Conservation (phyloP, 2,797 vertebrate species). For the Sciaenops ocellatus region DNA sequence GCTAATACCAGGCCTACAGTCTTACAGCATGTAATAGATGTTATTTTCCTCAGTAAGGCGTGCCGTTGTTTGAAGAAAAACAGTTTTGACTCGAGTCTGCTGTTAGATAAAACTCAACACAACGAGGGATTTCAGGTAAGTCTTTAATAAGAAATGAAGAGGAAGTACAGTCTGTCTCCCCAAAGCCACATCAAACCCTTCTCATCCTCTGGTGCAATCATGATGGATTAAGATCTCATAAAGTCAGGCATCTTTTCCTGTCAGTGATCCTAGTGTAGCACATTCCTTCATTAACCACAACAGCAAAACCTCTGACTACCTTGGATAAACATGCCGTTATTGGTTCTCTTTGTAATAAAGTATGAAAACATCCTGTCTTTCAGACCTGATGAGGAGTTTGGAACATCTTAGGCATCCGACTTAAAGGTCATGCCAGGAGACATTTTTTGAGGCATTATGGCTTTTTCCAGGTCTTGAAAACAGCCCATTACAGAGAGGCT, state of each 20-base stretch:
- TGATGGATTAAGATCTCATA: slow-evolving; percentile 51
- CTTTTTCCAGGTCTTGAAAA: slow-evolving; percentile 13
- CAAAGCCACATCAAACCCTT: slow-evolving; percentile 65
- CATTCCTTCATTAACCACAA: slow-evolving; percentile 55
- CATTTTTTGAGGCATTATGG: background rate
- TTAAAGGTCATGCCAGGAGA: slow-evolving; percentile 30
- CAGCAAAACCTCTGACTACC: slow-evolving; percentile 15
- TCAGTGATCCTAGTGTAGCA: slow-evolving; percentile 19
- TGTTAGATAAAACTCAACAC: slow-evolving; percentile 30
- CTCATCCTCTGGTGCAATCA: slow-evolving; percentile 42
- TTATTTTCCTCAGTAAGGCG: background rate
- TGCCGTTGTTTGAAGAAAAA: slow-evolving; percentile 9
- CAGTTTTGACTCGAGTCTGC: slow-evolving; percentile 28
- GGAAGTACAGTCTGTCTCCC: slow-evolving; percentile 45
- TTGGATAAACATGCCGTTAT: slow-evolving; percentile 36
- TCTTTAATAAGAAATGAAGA: slow-evolving; percentile 38
- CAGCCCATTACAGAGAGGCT: background rate
- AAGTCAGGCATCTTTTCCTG: slow-evolving; percentile 49
- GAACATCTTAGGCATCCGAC: background rate
- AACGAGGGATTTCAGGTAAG: slow-evolving; percentile 35
- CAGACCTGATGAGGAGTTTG: slow-evolving; percentile 7
- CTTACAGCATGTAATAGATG: background rate
- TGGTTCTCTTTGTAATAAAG: slow-evolving; percentile 32
- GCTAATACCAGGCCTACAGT: slow-evolving; percentile 20
- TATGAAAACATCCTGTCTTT: slow-evolving; percentile 38